Base-by-base conservation (phyloP, 2,113 vertebrate species). In the Oreochromis tanganicae region DNA sequence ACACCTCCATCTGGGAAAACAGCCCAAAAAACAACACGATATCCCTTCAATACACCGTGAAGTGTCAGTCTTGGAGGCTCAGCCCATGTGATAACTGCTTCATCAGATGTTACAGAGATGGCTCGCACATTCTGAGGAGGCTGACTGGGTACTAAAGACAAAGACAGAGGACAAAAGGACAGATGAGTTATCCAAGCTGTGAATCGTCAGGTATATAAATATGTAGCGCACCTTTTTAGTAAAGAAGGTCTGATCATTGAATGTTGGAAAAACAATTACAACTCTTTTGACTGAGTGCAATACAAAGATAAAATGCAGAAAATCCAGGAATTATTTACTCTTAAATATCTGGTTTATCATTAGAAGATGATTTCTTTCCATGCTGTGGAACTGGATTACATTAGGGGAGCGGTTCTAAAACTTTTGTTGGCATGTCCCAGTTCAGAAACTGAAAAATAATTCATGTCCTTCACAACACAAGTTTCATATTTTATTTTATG, bases 21-120 rank as follows among this genome's bases (percentile, higher is more conserved):
- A 4, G 98, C 98, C 98, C 98, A 99, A 97, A 98, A 99, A 88
- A 99, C 97, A 88, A 99, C 97, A 0, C 98, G 96, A 82, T 99
- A 99, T 1, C 99, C 99, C 94, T 99, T 99, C 86, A 99, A 94
- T 54, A 99, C 97, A 0, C 99, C 99, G 0, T 99, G 99, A 86
- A 99, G 98, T 2, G 98, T 99, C 95, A 98, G 97, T 82, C 98
- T 96, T 0, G 98, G 98, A 9, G 99, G 99, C 89, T 99, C 98
- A 0, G 97, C 97, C 99, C 99, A 99, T 3, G 98, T 98, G 95
- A 99, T 98, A 63, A 99, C 98, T 0, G 98, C 98, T 93, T 99
- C 98, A 0, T 99, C 98, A 0, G 99, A 99, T 1, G 99, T 99
- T 94, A 99, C 99, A 73, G 99, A 98, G 91, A 99, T 97, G 90